Evolutionary conservation across 2,888 invertebrate genomes (phyloP).

Genomic region (Coleophora deauratella): DNA sequence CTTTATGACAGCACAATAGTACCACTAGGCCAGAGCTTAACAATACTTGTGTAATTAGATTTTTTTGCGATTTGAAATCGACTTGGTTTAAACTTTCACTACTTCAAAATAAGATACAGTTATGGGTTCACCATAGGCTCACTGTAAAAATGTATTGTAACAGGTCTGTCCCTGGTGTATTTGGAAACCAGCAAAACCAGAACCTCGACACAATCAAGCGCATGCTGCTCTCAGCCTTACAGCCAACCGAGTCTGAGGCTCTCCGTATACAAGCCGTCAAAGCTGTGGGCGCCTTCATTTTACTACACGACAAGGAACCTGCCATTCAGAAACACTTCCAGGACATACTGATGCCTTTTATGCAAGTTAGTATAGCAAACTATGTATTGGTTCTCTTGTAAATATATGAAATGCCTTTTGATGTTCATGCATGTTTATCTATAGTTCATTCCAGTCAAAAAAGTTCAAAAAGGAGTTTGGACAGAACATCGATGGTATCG

Average conservation of each 20-base stretch:
- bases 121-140: too few species aligned
- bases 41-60: too few species aligned
- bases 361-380: conserved; percentile 68
- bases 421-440: too few species aligned
- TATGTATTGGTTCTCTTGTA: neutral
- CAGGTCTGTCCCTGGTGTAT: conserved; percentile 95
- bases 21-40: too few species aligned
- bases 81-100: too few species aligned
- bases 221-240: conserved; percentile 90
- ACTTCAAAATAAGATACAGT: too few species aligned
- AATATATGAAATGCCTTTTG: too few species aligned
- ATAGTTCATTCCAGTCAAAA: too few species aligned
- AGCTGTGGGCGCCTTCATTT: conserved; percentile 89
- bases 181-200: conserved; percentile 95
- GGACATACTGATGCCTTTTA: conserved; percentile 86
- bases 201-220: conserved; percentile 95
- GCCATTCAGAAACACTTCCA: conserved; percentile 90
- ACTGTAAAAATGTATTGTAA: conserved; percentile 9
- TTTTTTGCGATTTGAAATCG: too few species aligned
- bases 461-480: too few species aligned
- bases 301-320: conserved; percentile 95
- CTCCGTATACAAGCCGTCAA: conserved; percentile 88
- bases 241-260: conserved; percentile 80
- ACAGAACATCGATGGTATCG: too few species aligned
- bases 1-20: too few species aligned